Evolutionary conservation across 2,113 vertebrate genomes (phyloP).

Genomic region (Ochotona curzoniae): DNA sequence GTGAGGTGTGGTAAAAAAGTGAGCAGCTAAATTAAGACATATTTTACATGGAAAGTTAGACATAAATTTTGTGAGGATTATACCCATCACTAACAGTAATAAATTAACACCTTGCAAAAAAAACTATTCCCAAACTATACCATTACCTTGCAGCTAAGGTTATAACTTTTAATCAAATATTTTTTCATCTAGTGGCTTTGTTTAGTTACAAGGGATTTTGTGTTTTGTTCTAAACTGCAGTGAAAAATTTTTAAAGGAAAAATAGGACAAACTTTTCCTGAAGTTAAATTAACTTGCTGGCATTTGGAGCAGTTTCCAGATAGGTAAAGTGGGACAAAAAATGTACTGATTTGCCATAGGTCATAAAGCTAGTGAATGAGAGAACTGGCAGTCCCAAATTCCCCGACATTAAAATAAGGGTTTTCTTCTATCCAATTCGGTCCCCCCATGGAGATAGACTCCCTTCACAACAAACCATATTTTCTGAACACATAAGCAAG

Average conservation of each 20-base stretch:
- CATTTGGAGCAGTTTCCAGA: not conserved
- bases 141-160: not conserved
- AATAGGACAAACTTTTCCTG: not conserved
- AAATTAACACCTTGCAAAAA: not conserved
- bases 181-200: not conserved
- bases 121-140: not conserved
- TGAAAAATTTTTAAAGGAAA: slow-evolving; percentile 34
- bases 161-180: not conserved
- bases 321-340: not conserved
- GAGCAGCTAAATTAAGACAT: not conserved
- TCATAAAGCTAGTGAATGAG: not conserved
- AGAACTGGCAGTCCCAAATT: not conserved
- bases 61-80: not conserved
- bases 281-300: not conserved
- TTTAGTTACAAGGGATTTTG: slow-evolving; percentile 17
- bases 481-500: not conserved
- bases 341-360: not conserved
- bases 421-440: not conserved
- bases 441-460: not conserved
- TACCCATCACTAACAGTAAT: not conserved
- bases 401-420: not conserved
- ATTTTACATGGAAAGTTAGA: not conserved
- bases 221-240: slow-evolving; percentile 19
- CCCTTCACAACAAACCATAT: not conserved
- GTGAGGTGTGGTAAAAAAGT: not conserved